Evolutionary conservation across 2,797 vertebrate genomes (phyloP), one percentile per base, ranked within the genome.

Genomic region (Xerus rutilus): DNA sequence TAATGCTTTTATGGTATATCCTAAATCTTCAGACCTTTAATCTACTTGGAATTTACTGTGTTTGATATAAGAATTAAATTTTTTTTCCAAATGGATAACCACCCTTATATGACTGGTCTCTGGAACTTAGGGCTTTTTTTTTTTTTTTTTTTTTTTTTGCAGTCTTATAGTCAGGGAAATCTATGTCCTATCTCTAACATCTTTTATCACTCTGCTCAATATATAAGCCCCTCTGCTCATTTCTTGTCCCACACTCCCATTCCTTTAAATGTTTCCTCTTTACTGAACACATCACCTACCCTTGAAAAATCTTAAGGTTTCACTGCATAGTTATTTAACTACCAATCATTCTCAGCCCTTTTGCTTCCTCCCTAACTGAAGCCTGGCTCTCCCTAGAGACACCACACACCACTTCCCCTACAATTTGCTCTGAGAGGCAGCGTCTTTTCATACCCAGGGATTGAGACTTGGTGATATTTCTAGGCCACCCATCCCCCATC

Each of bases 21-120:
- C 72, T 89, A 89, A 69, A 64, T 70, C 30, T 94, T 94, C 73
- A 95, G 30, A 88, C 83, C 7, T 81, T 93, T 91, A 94, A 57
- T 77, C 64, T 3, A 74, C 7, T 49, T 95, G 47, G 67, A 86
- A 91, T 86, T 93, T 92, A 88, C 35, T 82, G 21, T 88, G 32
- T 86, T 93, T 93, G 64, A 59, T 25, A 92, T 76, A 73, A 65
- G 62, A 43, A 85, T 32, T 96, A 87, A 39, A 83, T 52, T 79
- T 45, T 45, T 45, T 94, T 88, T 57, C 72, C 69, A 89, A 94
- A 74, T 73, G 14, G 43, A 91, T 93, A 94, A 67, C 43, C 30
- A 89, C 76, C 2, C 64, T n/a, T 65, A 32, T 1, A 15, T 62
- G 77, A 45, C 65, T 96, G 82, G 35, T 82, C 54, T 93, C n/a